Evolutionary conservation across 2,113 vertebrate genomes (phyloP), one percentile per base, ranked within the genome.

Genomic region (Neogobius melanostomus): DNA sequence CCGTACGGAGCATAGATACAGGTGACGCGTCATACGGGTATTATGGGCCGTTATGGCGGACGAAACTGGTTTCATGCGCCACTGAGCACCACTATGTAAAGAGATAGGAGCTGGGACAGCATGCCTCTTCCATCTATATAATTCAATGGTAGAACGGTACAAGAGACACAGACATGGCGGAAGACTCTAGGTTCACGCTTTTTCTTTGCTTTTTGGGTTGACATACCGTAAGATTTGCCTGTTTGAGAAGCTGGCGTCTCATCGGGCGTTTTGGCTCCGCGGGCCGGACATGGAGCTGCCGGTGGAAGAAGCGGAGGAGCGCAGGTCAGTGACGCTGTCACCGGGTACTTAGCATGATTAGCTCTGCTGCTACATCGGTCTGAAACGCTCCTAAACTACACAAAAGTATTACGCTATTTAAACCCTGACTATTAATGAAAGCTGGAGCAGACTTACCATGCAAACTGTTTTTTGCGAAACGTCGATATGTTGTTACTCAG

Each of bases 301-400:
- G n/a, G 90, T 91, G 67, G 79, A 53, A 69, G 88, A 93, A 64
- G 81, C 84, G 17, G 86, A 87, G 61, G 91, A 92, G 62, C 89
- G 77, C 83, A 88, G 89, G 91, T 92, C 71, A 82, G 87, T 83
- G 76, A 72, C 70, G 17, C n/a, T 44, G 57, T 42, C 57, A 43
- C 59, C 59, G 59, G 59, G 7, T 61, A 2, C 11, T 36, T 57
- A 12, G 57, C 36, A 15, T 21, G 21, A 21, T 44, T 45, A 61
- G 59, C 42, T 45, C 59, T 9, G 14, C 11, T 28, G 15, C 45
- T 64, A 46, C n/a, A 64, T 46, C 44, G 28, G 28, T 36, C 28
- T 36, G 28, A 64, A 16, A 28, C 12, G 16, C 60, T 36, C 28
- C 3, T 36, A 36, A 44, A 6, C 43, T 10, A 11, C 5, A 21